Evolutionary conservation across 2,113 vertebrate species (phyloP).

Genomic region (Sus scrofa): T2T-Sscrofa CM000812.6:13609001-13609500

Average conservation of each 20-base stretch:
- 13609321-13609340: slow-evolving; percentile 67
- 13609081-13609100: neutral
- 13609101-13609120: slow-evolving; percentile 57
- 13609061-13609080: slow-evolving; percentile 16
- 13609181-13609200: slow-evolving; percentile 63
- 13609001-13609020: slow-evolving; percentile 64
- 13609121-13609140: slow-evolving; percentile 66
- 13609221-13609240: slow-evolving; percentile 76
- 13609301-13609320: slow-evolving; percentile 54
- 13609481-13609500: neutral
- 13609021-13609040: slow-evolving; percentile 19
- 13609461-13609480: neutral
- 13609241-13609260: slow-evolving; percentile 71
- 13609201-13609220: slow-evolving; percentile 66
- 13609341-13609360: neutral
- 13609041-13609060: neutral
- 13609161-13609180: slow-evolving; percentile 65
- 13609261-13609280: slow-evolving; percentile 77
- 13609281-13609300: slow-evolving; percentile 70
- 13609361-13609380: neutral
- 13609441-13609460: neutral
- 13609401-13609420: slow-evolving; percentile 52
- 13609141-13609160: slow-evolving; percentile 46
- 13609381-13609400: slow-evolving; percentile 72
- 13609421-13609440: slow-evolving; percentile 38